phyloP scores from a whole-genome alignment of 53 echinoderm and acorn worm species.

The Patiria pectinifera region DNA sequence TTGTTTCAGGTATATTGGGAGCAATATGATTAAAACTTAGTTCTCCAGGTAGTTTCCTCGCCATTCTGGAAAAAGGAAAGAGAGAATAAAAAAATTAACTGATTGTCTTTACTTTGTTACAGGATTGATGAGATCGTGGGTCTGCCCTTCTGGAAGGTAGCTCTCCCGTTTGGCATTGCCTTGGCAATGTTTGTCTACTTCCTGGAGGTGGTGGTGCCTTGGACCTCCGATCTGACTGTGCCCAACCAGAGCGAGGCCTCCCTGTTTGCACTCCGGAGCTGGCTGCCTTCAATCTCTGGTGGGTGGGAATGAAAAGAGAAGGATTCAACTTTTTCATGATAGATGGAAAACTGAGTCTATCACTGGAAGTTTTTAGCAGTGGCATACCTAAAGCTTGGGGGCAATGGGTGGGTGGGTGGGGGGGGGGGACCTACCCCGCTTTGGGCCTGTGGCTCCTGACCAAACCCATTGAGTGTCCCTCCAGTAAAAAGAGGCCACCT shows the following conservation, averaged over 20 bases:
- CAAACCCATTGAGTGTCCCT: no score
- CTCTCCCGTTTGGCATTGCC: conserved; percentile 35
- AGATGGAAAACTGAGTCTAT: no score
- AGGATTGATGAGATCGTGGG: conserved; percentile 54
- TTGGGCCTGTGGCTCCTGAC: no score
- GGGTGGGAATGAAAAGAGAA: not conserved
- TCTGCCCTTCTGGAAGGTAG: conserved; percentile 49
- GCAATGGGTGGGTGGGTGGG: not conserved
- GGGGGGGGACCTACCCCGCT: not conserved
- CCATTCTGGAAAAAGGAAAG: not conserved
- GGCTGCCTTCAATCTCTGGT: conserved; percentile 56
- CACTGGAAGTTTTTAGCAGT: not conserved
- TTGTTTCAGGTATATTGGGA: no score
- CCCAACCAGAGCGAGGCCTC: conserved; percentile 42
- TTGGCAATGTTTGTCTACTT: conserved; percentile 30
- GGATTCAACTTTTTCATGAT: not conserved
- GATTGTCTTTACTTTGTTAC: not conserved
- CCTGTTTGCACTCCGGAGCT: conserved; percentile 33
- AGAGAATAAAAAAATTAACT: not conserved
- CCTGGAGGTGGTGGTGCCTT: conserved; percentile 63
- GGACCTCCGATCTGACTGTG: conserved; percentile 47
- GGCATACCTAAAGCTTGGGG: not conserved
- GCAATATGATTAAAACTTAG: no score
- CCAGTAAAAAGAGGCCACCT: no score
- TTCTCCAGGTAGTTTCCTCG: not conserved